Evolutionary conservation across 2,797 vertebrate genomes (phyloP).

Genomic region (Phoebastria nigripes): DNA sequence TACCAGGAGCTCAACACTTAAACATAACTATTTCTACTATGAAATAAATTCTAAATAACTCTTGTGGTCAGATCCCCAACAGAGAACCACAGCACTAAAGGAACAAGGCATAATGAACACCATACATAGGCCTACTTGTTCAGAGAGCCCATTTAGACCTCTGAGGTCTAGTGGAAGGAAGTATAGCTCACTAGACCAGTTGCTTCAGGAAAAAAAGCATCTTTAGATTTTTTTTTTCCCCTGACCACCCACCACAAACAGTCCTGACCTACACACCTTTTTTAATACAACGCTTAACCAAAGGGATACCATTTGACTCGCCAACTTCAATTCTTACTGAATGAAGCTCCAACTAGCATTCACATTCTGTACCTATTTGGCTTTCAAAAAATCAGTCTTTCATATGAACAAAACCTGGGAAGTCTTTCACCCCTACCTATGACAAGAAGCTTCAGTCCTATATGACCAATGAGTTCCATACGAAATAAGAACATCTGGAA

Average conservation of each 20-base stretch:
- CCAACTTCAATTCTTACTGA: neutral
- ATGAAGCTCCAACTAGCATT: neutral
- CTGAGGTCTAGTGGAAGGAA: neutral
- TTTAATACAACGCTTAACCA: neutral
- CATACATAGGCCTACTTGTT: neutral
- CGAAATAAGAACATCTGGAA: neutral
- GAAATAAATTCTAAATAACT: neutral
- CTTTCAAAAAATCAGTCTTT: neutral
- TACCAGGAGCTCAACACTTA: neutral
- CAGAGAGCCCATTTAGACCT: neutral
- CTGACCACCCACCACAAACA: neutral
- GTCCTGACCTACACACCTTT: neutral
- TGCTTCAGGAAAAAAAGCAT: neutral
- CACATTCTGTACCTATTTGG: neutral
- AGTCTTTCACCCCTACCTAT: neutral
- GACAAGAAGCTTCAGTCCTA: neutral
- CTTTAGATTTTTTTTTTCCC: neutral
- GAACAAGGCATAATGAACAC: neutral
- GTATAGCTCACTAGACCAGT: accelerated
- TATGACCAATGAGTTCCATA: neutral
- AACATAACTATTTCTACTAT: neutral
- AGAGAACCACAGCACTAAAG: neutral
- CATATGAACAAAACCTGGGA: neutral
- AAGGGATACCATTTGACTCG: neutral
- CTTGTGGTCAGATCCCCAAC: neutral